phyloP scores from a whole-genome alignment of 1,140 invertebrate genomes.

The Papilio aristodemus region DNA sequence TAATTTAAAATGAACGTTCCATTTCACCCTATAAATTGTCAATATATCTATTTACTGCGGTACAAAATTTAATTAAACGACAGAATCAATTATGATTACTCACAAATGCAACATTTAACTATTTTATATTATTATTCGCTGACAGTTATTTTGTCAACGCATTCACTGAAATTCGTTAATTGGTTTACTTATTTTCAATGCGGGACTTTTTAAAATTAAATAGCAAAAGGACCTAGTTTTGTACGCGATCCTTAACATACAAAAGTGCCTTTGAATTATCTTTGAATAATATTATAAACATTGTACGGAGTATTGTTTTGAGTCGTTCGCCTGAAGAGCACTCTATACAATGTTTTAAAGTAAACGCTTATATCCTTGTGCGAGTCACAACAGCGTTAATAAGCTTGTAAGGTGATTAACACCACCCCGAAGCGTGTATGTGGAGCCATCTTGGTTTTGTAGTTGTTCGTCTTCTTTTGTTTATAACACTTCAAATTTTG shows the following conservation, averaged over 20 bases:
- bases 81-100: conserved; percentile 34
- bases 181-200: not conserved
- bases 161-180: conserved; percentile 1
- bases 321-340: not conserved
- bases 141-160: conserved; percentile 30
- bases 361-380: conserved; percentile 9
- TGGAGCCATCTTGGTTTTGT: conserved; percentile 10
- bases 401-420: conserved; percentile 21
- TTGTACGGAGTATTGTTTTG: not conserved
- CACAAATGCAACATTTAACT: conserved; percentile 18
- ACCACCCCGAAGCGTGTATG: conserved; percentile 9
- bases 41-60: conserved; percentile 43
- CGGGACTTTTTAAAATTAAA: not conserved
- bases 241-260: not conserved
- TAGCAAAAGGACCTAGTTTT: not conserved
- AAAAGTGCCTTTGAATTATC: not conserved
- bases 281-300: not conserved
- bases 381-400: conserved; percentile 17
- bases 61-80: conserved; percentile 41
- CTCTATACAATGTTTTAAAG: not conserved
- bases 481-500: not conserved
- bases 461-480: not conserved
- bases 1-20: conserved; percentile 55
- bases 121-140: conserved; percentile 29
- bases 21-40: conserved; percentile 54